phyloP scores from a whole-genome alignment of 2,113 vertebrate genomes.

The Prinia subflava region DNA sequence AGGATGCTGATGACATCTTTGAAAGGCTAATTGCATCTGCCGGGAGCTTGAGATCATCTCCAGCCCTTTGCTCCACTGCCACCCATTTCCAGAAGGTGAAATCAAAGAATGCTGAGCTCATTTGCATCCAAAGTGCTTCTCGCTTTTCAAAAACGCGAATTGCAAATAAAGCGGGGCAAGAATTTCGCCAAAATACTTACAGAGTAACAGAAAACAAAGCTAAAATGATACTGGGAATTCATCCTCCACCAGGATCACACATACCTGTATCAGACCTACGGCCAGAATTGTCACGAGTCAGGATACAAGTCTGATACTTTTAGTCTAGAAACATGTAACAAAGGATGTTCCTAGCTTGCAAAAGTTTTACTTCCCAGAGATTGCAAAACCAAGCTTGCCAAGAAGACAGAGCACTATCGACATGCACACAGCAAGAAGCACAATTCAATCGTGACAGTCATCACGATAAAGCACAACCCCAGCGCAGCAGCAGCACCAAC shows the following conservation, averaged over 20 bases:
- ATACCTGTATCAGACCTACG: rapidly evolving
- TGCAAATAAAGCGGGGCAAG: neutral
- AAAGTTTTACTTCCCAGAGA: neutral
- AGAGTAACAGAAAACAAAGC: neutral
- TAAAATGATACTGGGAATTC: neutral
- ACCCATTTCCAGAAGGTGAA: neutral
- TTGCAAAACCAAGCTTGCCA: neutral
- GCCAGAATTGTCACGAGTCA: neutral
- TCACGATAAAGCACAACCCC: neutral
- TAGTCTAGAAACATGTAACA: neutral
- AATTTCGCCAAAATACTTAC: neutral
- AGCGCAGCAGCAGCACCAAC: neutral
- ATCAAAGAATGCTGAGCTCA: neutral
- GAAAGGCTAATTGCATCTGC: neutral
- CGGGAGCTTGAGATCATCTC: neutral
- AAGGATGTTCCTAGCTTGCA: neutral
- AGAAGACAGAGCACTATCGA: neutral
- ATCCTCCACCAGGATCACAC: neutral
- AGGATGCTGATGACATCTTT: constrained; percentile 4
- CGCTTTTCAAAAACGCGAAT: neutral
- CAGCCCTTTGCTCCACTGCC: neutral
- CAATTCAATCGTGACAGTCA: rapidly evolving
- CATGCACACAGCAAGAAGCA: neutral
- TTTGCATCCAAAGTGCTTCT: neutral
- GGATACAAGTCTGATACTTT: neutral